phyloP scores from a whole-genome alignment of 2,797 vertebrate species.

The Chlorospingus semifuscus region DNA sequence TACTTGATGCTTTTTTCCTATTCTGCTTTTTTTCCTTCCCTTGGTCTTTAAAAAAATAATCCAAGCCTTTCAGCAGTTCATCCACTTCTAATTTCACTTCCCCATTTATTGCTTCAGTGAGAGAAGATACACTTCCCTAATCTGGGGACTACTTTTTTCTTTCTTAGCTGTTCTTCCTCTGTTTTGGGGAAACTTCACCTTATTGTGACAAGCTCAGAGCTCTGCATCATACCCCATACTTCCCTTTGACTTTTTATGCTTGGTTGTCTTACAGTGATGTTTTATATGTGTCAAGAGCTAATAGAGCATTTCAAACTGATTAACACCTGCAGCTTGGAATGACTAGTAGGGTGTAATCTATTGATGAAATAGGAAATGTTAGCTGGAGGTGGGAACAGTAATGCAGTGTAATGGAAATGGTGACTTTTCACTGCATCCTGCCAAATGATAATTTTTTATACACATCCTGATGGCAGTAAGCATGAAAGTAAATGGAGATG shows the following conservation, averaged over 20 bases:
- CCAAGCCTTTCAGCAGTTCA: not conserved
- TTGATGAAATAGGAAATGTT: constrained; percentile 18
- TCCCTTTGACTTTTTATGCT: not conserved
- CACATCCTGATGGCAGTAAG: not conserved
- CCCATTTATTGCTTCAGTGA: not conserved
- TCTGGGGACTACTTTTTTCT: constrained; percentile 9
- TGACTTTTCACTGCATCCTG: not conserved
- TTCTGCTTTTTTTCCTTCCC: not conserved
- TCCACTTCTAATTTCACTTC: constrained; percentile 48
- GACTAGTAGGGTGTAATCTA: not conserved
- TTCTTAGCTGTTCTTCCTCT: constrained; percentile 34
- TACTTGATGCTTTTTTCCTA: not conserved
- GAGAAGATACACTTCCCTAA: constrained; percentile 20
- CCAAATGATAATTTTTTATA: not conserved
- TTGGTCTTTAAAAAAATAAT: not conserved
- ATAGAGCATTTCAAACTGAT: not conserved
- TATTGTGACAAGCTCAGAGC: not conserved
- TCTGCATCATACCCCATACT: not conserved
- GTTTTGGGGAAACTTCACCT: constrained; percentile 17
- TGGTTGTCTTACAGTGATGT: not conserved
- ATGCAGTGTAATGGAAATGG: not conserved
- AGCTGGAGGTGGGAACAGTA: not conserved
- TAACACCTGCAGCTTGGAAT: not conserved
- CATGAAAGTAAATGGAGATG: not conserved
- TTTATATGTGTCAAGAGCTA: not conserved